Conservation (phyloP, 2,113 vertebrate genomes). For the Hystrix brachyura region DNA sequence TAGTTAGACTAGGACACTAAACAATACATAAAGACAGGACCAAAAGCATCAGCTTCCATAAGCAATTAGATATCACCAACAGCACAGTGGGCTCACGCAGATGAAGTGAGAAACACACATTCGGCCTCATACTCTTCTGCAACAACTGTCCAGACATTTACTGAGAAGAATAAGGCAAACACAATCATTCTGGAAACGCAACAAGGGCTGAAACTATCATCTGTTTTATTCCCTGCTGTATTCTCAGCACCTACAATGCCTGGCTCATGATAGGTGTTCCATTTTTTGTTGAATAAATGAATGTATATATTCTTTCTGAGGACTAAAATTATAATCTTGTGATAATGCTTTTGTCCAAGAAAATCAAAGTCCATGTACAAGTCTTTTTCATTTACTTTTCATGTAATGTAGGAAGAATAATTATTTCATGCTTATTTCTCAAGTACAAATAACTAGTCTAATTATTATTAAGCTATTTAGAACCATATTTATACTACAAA, state of each 20-base stretch:
- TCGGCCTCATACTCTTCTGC: conserved; percentile 8
- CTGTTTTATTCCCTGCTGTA: not conserved
- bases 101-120: not conserved
- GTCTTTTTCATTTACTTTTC: conserved; percentile 40
- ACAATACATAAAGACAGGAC: not conserved
- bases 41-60: not conserved
- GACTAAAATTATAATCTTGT: conserved; percentile 2
- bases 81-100: not conserved
- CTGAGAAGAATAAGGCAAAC: conserved; percentile 22
- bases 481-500: conserved; percentile 12
- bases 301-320: not conserved
- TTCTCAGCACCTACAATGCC: not conserved
- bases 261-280: not conserved
- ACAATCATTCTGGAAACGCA: conserved; percentile 51
- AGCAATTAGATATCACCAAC: not conserved
- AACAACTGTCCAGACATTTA: not conserved
- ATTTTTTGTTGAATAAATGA: conserved; percentile 18
- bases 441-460: not conserved
- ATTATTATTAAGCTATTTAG: conserved; percentile 53
- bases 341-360: conserved; percentile 44
- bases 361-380: conserved; percentile 8
- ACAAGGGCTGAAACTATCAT: not conserved
- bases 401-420: not conserved
- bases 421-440: conserved; percentile 45
- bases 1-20: not conserved